Conservation (phyloP, 2,888 invertebrate species). For the Blastobasis lacticolella region DNA sequence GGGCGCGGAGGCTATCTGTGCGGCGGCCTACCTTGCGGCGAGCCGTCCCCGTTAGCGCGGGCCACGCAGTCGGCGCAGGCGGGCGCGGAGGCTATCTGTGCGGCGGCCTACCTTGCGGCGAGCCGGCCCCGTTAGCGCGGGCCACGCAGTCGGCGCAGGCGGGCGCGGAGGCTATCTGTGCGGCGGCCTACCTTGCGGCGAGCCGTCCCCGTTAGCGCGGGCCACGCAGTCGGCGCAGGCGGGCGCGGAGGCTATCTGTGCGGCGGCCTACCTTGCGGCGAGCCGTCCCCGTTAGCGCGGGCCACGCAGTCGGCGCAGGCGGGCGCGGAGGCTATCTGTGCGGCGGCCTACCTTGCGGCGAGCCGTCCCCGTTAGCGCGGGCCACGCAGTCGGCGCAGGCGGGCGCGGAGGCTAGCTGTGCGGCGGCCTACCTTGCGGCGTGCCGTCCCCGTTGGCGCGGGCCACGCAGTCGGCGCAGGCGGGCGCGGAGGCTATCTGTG, state of each 20-base stretch:
- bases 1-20: constrained; percentile 87
- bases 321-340: constrained; percentile 87
- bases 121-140: constrained; percentile 5
- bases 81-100: constrained; percentile 87
- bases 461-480: constrained; percentile 88
- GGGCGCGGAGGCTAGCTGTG: constrained; percentile 87
- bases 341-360: too few relatives aligned
- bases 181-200: too few relatives aligned
- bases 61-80: constrained; percentile 88
- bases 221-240: constrained; percentile 88
- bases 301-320: constrained; percentile 88
- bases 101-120: too few relatives aligned
- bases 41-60: constrained; percentile 5
- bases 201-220: constrained; percentile 5
- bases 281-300: constrained; percentile 5
- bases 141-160: constrained; percentile 88
- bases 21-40: too few relatives aligned
- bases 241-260: constrained; percentile 87
- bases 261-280: too few relatives aligned
- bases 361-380: constrained; percentile 5
- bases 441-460: constrained; percentile 5
- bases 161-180: constrained; percentile 87
- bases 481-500: constrained; percentile 87
- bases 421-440: too few relatives aligned
- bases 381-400: constrained; percentile 88